A percentile compares a stretch with the other conserved stretches of the same genome.
These are phyloP conservation scores for Tympanoctomys barrerae DNA, from an alignment of 2,797 vertebrate genomes.

Conservation along the genomic window DNA sequence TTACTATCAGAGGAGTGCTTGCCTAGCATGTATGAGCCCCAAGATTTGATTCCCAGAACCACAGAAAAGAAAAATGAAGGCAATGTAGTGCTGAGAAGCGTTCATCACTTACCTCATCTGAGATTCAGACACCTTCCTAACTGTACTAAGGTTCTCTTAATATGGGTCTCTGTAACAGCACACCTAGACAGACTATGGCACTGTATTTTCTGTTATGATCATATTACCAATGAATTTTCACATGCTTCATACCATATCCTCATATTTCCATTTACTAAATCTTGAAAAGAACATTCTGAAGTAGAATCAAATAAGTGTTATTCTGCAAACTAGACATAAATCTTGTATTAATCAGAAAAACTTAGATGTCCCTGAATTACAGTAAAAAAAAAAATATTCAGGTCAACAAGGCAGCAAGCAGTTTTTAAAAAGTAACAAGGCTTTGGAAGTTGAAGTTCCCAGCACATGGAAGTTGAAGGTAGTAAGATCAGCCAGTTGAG, in stretches of 20 bases:
- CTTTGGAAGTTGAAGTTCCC: no score
- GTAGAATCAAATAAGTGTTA: conserved; percentile 32
- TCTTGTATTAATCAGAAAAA: conserved; percentile 51
- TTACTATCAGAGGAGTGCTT: background rate
- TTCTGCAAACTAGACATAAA: background rate
- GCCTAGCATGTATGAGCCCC: background rate
- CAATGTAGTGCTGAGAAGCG: background rate
- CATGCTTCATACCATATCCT: background rate
- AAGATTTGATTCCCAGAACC: background rate
- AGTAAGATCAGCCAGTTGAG: no score
- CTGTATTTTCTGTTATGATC: conserved; percentile 23
- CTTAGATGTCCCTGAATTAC: conserved; percentile 3
- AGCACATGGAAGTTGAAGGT: background rate
- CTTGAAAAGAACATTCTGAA: conserved; percentile 16
- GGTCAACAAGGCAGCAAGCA: background rate
- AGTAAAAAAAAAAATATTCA: background rate
- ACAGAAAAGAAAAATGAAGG: background rate
- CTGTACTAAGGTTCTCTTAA: background rate
- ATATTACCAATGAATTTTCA: background rate
- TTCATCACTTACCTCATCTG: background rate
- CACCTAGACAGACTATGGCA: background rate
- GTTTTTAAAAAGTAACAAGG: no score
- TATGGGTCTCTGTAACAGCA: background rate
- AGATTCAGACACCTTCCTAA: background rate
- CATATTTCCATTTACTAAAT: conserved; percentile 32